These are phyloP conservation scores for Dascyllus trimaculatus DNA, from an alignment of 2,113 vertebrate species.

Conservation along the genomic window DNA sequence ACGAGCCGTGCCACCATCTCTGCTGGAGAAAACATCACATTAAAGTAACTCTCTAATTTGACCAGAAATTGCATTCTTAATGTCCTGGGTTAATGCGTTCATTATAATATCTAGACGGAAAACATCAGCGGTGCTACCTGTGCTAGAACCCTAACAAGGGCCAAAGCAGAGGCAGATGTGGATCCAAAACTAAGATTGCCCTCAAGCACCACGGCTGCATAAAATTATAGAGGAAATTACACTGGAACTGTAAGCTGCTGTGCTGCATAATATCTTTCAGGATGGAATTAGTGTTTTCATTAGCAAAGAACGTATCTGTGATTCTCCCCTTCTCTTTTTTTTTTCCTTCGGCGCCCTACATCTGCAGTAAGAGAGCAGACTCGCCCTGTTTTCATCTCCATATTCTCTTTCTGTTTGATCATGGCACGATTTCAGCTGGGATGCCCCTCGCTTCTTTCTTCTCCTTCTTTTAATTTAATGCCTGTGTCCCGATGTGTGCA, in stretches of 20 bases:
- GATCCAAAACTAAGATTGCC: conserved; percentile 55
- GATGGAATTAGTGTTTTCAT: conserved; percentile 71
- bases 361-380: conserved; percentile 39
- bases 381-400: conserved; percentile 49
- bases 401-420: conserved; percentile 56
- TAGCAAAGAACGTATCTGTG: conserved; percentile 61
- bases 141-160: conserved; percentile 39
- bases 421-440: conserved; percentile 33
- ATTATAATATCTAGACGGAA: conserved; percentile 54
- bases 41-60: conserved; percentile 57
- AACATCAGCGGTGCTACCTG: conserved; percentile 52
- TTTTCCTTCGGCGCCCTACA: conserved; percentile 41
- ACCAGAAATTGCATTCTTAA: conserved; percentile 71
- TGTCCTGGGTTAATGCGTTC: conserved; percentile 62
- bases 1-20: conserved; percentile 32
- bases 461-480: conserved; percentile 23
- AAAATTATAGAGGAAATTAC: conserved; percentile 66
- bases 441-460: neutral
- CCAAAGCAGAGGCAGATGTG: conserved; percentile 35
- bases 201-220: conserved; percentile 51
- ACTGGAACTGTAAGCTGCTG: conserved; percentile 54
- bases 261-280: conserved; percentile 65
- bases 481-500: conserved; percentile 55
- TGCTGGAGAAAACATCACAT: conserved; percentile 52
- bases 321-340: conserved; percentile 13